Evolutionary conservation across 1,140 invertebrate genomes (phyloP).

Genomic region (Bombus haemorrhoidalis): DNA sequence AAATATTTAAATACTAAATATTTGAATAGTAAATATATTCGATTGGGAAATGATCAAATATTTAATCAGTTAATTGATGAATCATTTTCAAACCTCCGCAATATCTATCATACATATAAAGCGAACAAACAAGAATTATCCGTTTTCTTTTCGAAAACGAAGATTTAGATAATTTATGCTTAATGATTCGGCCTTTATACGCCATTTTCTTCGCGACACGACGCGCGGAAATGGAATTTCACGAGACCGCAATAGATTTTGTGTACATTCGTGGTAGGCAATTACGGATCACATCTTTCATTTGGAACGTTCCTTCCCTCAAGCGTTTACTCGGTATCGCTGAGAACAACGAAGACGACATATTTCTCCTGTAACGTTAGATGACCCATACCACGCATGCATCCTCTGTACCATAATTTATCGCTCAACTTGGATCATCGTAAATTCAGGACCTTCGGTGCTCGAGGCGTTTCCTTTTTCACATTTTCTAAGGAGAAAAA

Average conservation of each 20-base stretch:
- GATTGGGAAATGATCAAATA: not conserved
- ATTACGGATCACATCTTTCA: constrained; percentile 17
- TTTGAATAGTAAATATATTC: not conserved
- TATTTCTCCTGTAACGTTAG: not conserved
- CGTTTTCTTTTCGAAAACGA: too few species aligned
- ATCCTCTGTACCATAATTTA: constrained; percentile 1
- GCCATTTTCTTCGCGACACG: not conserved
- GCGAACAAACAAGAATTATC: not conserved
- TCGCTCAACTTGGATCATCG: not conserved
- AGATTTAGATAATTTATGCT: not conserved
- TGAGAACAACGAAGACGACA: not conserved
- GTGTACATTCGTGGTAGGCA: not conserved
- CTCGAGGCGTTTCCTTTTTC: not conserved
- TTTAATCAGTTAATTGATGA: not conserved
- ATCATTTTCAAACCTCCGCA: not conserved
- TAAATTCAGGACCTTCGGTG: not conserved
- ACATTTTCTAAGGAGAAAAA: not conserved
- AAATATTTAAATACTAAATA: too few species aligned
- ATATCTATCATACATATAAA: not conserved
- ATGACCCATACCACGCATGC: not conserved
- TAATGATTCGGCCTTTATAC: not conserved
- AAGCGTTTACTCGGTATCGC: not conserved
- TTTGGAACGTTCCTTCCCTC: not conserved
- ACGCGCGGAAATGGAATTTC: not conserved
- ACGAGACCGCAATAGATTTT: not conserved